Evolutionary conservation across 2,888 invertebrate species (phyloP).

Genomic region (Leptopilina drosophilae): DNA sequence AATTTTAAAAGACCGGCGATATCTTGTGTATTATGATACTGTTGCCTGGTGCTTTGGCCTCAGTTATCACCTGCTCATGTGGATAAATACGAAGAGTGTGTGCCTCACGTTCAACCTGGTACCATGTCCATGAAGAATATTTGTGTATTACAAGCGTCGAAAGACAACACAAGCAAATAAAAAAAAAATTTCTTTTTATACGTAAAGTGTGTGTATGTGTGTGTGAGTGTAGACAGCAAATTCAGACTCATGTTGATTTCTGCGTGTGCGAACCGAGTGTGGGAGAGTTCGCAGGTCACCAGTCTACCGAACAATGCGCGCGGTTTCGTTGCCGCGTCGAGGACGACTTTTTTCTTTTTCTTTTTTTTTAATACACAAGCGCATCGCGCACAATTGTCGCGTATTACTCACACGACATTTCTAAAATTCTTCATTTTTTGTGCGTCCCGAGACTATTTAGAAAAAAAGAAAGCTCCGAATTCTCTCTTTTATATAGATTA

Average conservation of each 20-base stretch:
- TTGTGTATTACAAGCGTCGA: background rate
- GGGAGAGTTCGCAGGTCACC: constrained; percentile 75
- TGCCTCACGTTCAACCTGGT: constrained; percentile 49
- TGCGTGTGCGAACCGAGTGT: constrained; percentile 58
- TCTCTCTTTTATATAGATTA: constrained; percentile 30
- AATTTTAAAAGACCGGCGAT: background rate
- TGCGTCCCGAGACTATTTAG: constrained; percentile 17
- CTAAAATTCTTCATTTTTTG: constrained; percentile 41
- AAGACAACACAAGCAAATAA: background rate
- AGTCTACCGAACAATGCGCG: constrained; percentile 70
- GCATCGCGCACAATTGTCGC: constrained; percentile 48
- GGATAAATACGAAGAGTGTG: constrained; percentile 46
- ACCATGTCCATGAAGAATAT: constrained; percentile 24
- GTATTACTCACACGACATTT: constrained; percentile 48
- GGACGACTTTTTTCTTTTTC: constrained; percentile 21
- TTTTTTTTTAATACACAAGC: constrained; percentile 23
- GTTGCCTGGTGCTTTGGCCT: constrained; percentile 48
- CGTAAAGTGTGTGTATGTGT: background rate
- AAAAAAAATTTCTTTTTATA: background rate
- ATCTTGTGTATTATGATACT: constrained; percentile 2
- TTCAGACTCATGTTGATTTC: constrained; percentile 31
- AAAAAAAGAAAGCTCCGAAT: constrained; percentile 36
- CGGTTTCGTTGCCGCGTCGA: constrained; percentile 59
- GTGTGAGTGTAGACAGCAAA: background rate
- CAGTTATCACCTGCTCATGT: constrained; percentile 56